A percentile compares a stretch with the other conserved stretches of the same genome.
Conservation (phyloP, 2,113 vertebrate species). For the Eurystomus gularis region DNA sequence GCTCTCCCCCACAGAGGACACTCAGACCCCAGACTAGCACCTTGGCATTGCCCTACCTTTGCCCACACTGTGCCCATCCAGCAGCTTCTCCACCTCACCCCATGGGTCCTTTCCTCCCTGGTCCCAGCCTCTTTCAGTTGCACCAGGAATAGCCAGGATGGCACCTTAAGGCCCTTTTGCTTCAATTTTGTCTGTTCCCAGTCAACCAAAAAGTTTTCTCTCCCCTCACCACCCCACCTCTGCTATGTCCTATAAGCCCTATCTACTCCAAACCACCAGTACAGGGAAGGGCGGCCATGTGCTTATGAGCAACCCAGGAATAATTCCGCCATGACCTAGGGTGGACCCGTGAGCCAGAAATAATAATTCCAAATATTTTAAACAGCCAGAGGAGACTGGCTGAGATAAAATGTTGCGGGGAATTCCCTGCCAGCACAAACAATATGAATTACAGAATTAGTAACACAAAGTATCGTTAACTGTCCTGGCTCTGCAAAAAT, state of each 20-base stretch:
- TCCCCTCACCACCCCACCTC: fast-evolving
- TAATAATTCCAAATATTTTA: conserved; percentile 61
- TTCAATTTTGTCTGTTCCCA: neutral
- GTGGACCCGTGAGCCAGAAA: neutral
- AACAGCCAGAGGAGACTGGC: conserved; percentile 37
- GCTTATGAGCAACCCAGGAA: neutral
- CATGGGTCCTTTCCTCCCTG: neutral
- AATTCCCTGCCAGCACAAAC: conserved; percentile 55
- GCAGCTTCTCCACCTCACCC: neutral
- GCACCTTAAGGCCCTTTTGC: neutral
- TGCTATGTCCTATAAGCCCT: neutral
- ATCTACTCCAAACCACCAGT: neutral
- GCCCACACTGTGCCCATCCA: neutral
- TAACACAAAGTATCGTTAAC: conserved; percentile 44
- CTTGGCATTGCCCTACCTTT: neutral
- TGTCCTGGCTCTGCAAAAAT: conserved; percentile 32
- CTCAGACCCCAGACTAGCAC: neutral
- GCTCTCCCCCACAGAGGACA: neutral
- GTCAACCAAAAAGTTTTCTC: neutral
- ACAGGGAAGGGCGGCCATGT: neutral
- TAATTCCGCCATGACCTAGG: neutral
- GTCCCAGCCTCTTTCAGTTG: neutral
- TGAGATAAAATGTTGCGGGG: conserved; percentile 43
- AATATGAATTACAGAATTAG: conserved; percentile 61
- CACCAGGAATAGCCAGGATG: neutral